Conservation (phyloP, 2,113 vertebrate genomes). For the Nematolebias whitei region DNA sequence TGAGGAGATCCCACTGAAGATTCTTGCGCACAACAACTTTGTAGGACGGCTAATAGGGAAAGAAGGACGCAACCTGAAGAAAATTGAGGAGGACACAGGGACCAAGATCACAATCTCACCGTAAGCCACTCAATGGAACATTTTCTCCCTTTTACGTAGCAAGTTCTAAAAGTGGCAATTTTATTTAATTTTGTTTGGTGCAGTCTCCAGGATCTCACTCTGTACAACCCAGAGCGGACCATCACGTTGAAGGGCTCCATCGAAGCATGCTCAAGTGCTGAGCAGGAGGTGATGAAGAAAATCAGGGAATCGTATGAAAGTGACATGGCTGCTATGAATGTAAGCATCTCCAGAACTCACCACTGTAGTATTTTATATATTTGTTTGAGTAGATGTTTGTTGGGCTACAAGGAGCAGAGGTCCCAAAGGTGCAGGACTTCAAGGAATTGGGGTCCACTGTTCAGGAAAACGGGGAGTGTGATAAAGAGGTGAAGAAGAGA, state of each 20-base stretch:
- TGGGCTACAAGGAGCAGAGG: no score
- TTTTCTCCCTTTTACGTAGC: no score
- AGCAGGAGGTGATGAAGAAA: slow-evolving; percentile 99
- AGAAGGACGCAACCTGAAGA: slow-evolving; percentile 97
- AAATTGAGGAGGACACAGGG: slow-evolving; percentile 96
- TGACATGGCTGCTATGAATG: slow-evolving; percentile 97
- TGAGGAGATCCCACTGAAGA: slow-evolving; percentile 97
- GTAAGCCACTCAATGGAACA: slow-evolving; percentile 79
- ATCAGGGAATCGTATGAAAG: slow-evolving; percentile 96
- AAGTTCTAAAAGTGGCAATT: background rate
- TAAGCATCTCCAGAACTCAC: slow-evolving; percentile 69
- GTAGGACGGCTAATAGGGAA: slow-evolving; percentile 97
- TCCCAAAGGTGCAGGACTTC: no score
- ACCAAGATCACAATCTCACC: slow-evolving; percentile 99
- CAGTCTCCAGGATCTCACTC: slow-evolving; percentile 94
- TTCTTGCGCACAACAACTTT: slow-evolving; percentile 98
- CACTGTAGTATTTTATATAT: no score
- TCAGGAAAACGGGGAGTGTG: no score
- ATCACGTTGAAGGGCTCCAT: slow-evolving; percentile 93
- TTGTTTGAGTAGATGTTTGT: no score
- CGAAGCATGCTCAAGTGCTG: slow-evolving; percentile 89
- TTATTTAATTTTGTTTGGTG: background rate
- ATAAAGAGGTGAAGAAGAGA: no score
- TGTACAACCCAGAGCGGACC: slow-evolving; percentile 96
- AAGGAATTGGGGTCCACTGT: no score